Evolutionary conservation across 35 echinoderm and acorn worm species (phyloP).

Genomic region (Heliocidaris erythrogramma): DNA sequence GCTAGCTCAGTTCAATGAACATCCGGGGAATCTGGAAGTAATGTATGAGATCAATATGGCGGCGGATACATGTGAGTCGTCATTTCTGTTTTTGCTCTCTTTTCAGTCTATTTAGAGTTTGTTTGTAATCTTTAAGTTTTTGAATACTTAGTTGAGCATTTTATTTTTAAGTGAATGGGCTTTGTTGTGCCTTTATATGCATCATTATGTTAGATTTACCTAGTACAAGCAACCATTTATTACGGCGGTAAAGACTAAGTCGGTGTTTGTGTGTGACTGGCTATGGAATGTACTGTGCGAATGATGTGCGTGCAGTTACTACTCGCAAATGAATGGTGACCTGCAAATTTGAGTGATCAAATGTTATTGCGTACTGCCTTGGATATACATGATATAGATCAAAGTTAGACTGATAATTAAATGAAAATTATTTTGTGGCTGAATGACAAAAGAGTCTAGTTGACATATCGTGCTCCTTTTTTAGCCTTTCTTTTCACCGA

Average conservation of each 20-base stretch:
- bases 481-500: no score
- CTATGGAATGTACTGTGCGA: not conserved
- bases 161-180: not conserved
- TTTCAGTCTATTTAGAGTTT: not conserved
- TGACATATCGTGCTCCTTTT: no score
- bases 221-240: not conserved
- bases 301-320: not conserved
- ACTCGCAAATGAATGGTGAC: no score
- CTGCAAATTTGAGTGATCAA: no score
- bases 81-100: slow-evolving; percentile 12
- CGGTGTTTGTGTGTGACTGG: not conserved
- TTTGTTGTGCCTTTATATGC: not conserved
- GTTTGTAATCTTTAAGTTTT: not conserved
- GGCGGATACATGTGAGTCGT: slow-evolving; percentile 50
- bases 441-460: no score
- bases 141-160: not conserved
- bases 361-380: no score
- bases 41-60: slow-evolving; percentile 47
- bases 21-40: not conserved
- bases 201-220: not conserved
- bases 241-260: not conserved
- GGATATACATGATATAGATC: no score
- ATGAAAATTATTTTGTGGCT: no score
- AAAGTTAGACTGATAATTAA: no score
- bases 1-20: not conserved